Evolutionary conservation across 1,140 invertebrate species (phyloP).

Genomic region (Chionoecetes opilio): DNA sequence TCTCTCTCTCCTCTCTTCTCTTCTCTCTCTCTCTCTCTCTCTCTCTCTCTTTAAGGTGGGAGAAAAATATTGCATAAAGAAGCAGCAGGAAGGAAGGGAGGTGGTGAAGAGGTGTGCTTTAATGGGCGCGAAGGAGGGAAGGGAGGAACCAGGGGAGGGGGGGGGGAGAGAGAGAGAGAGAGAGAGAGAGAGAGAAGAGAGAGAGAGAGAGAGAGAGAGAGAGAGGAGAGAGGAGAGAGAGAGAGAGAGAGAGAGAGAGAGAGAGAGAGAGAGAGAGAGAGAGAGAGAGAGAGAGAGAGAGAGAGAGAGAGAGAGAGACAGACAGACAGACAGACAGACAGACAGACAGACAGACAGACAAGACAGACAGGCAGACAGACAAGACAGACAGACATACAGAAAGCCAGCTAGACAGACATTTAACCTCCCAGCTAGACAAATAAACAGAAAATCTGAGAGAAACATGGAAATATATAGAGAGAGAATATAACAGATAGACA

Average conservation of each 20-base stretch:
- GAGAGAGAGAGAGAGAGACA: conserved; percentile 18
- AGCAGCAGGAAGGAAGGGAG: conserved; percentile 10
- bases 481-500: not conserved
- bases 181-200: conserved; percentile 39
- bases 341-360: not conserved
- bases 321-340: not conserved
- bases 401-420: no score
- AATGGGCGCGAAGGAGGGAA: not conserved
- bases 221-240: not conserved
- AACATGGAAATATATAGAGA: not conserved
- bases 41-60: not conserved
- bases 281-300: conserved; percentile 18
- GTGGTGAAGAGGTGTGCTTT: not conserved
- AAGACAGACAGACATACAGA: no score
- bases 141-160: not conserved
- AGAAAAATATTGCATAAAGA: conserved; percentile 6
- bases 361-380: not conserved
- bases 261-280: conserved; percentile 27
- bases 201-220: not conserved
- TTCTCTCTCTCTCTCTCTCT: not conserved
- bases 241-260: conserved; percentile 27
- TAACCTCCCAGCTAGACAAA: no score
- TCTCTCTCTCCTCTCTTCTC: not conserved
- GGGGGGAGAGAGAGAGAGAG: not conserved
- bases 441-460: no score